Evolutionary conservation across 1,140 invertebrate species (phyloP), one percentile per base, ranked within the genome.

Genomic region (Anoplolepis gracilipes): DNA sequence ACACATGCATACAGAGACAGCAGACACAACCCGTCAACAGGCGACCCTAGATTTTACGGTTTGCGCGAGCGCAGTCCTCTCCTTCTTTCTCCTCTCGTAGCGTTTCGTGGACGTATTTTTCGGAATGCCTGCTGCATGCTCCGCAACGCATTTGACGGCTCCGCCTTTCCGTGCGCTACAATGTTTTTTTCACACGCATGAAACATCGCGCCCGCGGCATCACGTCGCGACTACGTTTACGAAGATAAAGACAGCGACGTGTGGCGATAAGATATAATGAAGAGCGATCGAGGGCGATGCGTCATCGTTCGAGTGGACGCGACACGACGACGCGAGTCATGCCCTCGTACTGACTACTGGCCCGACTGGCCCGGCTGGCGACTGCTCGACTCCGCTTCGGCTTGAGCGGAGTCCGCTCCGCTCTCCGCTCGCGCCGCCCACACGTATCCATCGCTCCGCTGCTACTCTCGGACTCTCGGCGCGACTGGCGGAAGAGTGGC

Each of bases 31-130:
- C 25, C 33, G 19, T 57, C 22, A 13, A 22, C 55, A 49, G 46
- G 6, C 46, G 46, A 61, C 55, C 72, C 13, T 64, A 22, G 69
- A 75, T 86, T 85, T 76, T 69, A 88, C 70, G 22, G 84, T 72
- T 75, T 36, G 64, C 62, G 46, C 62, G 46, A 76, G 55, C 76
- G 49, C 65, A 39, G 64, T 55, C 49, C 64, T 86, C 76, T 86
- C n/a, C 76, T 86, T 84, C 73, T 76, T 85, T 89, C 85, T 89
- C 88, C 76, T 64, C 77, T 69, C 76, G 64, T 72, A 28, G 53
- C 73, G 55, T 36, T 11, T 19, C 2, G 25, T 55, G 33, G 22
- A 19, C 30, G 25, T 55, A 36, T 39, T 36, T 82, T 82, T 42
- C 73, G 6, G 53, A 19, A 42, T 59, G 7, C 6, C 33, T 19